Base-by-base conservation (phyloP, 1,140 invertebrate genomes). In the Gryllus bimaculatus region DNA sequence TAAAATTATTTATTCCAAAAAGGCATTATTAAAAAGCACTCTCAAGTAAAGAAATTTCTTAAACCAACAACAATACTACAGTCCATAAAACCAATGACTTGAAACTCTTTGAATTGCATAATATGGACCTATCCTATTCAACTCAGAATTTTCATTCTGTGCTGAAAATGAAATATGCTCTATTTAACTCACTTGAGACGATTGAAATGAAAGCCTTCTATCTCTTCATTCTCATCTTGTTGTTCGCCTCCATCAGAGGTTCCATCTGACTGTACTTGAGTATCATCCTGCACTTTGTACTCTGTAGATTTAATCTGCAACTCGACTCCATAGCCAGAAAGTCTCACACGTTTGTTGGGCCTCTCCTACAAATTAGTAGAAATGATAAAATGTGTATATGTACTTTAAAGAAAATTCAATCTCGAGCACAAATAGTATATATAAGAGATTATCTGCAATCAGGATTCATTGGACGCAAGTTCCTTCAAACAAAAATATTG, bases 221-320 rank as follows among this genome's bases (percentile, higher is more conserved):
- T 88, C 86, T 93, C 91, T 87, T 89, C 91, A 48, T 90, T 88
- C 79, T 88, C 86, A 81, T 91, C 91, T 80, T 91, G 88, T 77
- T 87, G 88, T 81, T 91, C 89, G 15, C 87, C 54, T 85, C 73
- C 88, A 89, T 74, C 89, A 87, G 47, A 88, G 48, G 87, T 84
- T 47, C 89, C 86, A 81, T 89, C 89, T 81, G 89, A 86, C 87
- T 93, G 89, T 12, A 93, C 90, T 83, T 92, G 90, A 66, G 91
- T 91, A 87, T 99, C 98, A 89, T 99, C 98, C 84, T 98, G 95
- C 74, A 96, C 97, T 88, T 99, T 99, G 84, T 99, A 99, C 87
- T 99, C 98, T 0, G 98, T 99, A 78, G 96, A 99, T 87, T 99
- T 99, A 83, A 99, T 94, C 85, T 98, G 96, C 48, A 99, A 86